Conservation (phyloP, 2,797 vertebrate species). For the Phaenicophaeus curvirostris region DNA sequence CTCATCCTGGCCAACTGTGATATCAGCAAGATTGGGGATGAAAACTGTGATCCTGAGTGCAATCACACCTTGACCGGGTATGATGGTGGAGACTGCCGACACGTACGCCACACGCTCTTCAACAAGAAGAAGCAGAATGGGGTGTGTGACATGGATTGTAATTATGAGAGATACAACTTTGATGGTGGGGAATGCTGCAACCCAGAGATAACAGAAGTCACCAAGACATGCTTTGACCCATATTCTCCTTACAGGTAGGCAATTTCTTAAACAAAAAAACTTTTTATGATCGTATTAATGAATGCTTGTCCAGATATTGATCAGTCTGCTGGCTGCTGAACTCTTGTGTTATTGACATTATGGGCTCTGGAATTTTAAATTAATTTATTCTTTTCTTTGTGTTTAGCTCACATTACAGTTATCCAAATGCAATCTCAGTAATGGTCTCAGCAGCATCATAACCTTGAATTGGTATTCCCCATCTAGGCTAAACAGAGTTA, state of each 20-base stretch:
- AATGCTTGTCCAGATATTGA: neutral
- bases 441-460: neutral
- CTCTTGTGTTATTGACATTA: neutral
- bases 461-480: neutral
- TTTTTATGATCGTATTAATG: neutral
- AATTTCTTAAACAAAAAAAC: neutral
- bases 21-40: slow-evolving; percentile 92
- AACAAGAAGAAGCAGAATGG: slow-evolving; percentile 88
- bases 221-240: slow-evolving; percentile 96
- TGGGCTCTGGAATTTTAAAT: neutral
- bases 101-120: slow-evolving; percentile 77
- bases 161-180: slow-evolving; percentile 90
- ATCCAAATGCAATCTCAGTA: neutral
- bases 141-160: slow-evolving; percentile 94
- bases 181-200: slow-evolving; percentile 96
- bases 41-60: slow-evolving; percentile 92
- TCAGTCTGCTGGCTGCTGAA: neutral
- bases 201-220: slow-evolving; percentile 93
- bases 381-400: neutral
- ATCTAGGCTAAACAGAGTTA: neutral
- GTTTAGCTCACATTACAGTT: neutral
- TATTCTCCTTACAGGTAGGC: slow-evolving; percentile 93
- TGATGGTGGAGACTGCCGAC: slow-evolving; percentile 91
- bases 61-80: slow-evolving; percentile 94
- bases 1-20: slow-evolving; percentile 96